These are phyloP conservation scores for Eulimnadia texana DNA, from an alignment of 1,140 invertebrate genomes.

Conservation along the genomic window DNA sequence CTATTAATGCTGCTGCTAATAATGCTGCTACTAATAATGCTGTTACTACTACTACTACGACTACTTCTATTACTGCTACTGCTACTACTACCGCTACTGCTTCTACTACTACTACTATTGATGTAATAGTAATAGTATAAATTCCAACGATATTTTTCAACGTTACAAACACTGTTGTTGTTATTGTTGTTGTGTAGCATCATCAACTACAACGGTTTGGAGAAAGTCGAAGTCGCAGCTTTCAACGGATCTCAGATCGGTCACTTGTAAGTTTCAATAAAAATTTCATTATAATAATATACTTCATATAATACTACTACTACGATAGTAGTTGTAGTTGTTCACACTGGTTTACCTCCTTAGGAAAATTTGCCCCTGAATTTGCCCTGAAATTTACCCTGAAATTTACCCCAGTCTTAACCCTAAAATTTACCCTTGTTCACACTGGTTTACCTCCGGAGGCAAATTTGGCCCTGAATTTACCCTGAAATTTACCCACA, in stretches of 20 bases:
- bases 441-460: too few species aligned
- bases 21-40: not conserved
- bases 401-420: too few species aligned
- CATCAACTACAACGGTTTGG: slow-evolving; percentile 44
- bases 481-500: too few species aligned
- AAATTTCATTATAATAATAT: not conserved
- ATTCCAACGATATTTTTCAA: not conserved
- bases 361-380: too few species aligned
- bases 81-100: not conserved
- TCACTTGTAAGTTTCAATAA: slow-evolving; percentile 41
- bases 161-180: too few species aligned
- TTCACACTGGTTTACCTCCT: slow-evolving; percentile 1
- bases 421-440: too few species aligned
- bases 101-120: not conserved
- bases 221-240: slow-evolving; percentile 40
- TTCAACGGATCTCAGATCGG: slow-evolving; percentile 48
- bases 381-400: too few species aligned
- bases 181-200: slow-evolving; percentile 32
- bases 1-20: too few species aligned
- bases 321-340: slow-evolving; percentile 10
- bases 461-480: too few species aligned
- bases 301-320: not conserved
- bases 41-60: not conserved
- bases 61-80: not conserved
- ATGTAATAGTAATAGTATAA: not conserved